Base-by-base conservation (phyloP, 2,113 vertebrate species). In the Plecturocebus donacophilus region DNA sequence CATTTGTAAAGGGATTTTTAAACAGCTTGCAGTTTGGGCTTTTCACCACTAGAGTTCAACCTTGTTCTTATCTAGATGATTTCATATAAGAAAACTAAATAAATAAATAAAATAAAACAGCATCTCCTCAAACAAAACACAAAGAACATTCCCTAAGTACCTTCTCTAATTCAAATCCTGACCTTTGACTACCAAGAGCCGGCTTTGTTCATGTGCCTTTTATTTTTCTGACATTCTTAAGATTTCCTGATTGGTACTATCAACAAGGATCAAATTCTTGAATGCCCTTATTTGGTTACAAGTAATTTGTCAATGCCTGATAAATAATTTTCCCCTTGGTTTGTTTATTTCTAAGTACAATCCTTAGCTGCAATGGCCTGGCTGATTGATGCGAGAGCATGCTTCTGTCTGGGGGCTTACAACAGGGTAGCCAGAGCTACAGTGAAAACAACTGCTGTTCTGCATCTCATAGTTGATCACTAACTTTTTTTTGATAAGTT, bases 31-130 rank as follows among this genome's bases (percentile, higher is more conserved):
- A 95, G 87, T 97, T 92, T 75, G 52, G 16, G 7, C 79, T 66
- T 54, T 91, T 92, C 4, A 96, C 99, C 99, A 98, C 99, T 98
- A 99, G 99, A 99, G 99, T 99, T 99, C 99, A 99, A 99, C 99
- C 98, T 99, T 99, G 99, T 92, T 98, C 99, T 98, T 98, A 93
- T 94, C 97, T 99, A 98, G 96, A 96, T 94, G 52, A 92, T 27
- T 93, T 1, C 38, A 11, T 0, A 45, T 21, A 42, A 0, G 6
- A 20, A n/a, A 82, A 93, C 71, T 52, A 52, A 52, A 52, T 21
- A 87, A 79, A 52, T 35, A 82, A 87, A 47, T 14, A 80, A 35
- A 68, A n/a, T 17, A 83, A 71, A 89, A 47, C 9, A 71, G 20
- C 17, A 68, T 42, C 21, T 19, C 23, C 20, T 32, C 21, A 96